These are phyloP conservation scores for Agrotis clavis DNA, from an alignment of 2,888 invertebrate species.

Conservation along the genomic window DNA sequence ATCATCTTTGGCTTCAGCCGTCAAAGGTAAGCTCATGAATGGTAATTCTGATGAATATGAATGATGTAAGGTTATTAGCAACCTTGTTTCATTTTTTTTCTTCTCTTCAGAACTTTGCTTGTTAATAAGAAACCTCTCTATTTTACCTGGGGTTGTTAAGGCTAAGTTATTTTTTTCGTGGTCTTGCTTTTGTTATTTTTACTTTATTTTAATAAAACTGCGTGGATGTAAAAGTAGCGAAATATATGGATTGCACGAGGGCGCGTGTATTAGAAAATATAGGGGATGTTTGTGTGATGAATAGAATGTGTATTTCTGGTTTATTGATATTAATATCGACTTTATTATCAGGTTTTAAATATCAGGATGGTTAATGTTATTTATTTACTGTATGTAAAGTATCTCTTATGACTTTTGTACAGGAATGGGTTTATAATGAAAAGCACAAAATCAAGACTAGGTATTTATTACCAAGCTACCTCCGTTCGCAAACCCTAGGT, in stretches of 20 bases:
- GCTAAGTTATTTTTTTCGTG: not conserved
- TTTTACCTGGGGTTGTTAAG: conserved; percentile 8
- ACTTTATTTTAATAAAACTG: not conserved
- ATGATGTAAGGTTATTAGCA: conserved; percentile 57
- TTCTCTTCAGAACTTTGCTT: conserved; percentile 33
- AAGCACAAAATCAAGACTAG: too few species aligned
- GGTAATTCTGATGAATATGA: conserved; percentile 61
- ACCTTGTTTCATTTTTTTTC: conserved; percentile 47
- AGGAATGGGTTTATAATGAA: too few species aligned
- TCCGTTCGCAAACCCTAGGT: too few species aligned
- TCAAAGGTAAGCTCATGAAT: conserved; percentile 55
- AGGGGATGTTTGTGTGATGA: too few species aligned
- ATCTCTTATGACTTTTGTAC: too few species aligned
- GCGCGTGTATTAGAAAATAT: too few species aligned
- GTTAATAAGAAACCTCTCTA: not conserved
- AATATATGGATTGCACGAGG: not conserved
- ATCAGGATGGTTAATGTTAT: too few species aligned
- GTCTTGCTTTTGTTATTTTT: not conserved
- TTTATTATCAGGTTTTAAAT: too few species aligned
- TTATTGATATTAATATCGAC: too few species aligned
- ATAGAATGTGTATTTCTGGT: too few species aligned
- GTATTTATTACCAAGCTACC: too few species aligned
- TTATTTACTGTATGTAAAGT: too few species aligned
- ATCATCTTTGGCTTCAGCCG: conserved; percentile 46
- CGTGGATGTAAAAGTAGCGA: not conserved